Evolutionary conservation across 2,888 invertebrate genomes (phyloP).

Genomic region (Ceriagrion tenellum): DNA sequence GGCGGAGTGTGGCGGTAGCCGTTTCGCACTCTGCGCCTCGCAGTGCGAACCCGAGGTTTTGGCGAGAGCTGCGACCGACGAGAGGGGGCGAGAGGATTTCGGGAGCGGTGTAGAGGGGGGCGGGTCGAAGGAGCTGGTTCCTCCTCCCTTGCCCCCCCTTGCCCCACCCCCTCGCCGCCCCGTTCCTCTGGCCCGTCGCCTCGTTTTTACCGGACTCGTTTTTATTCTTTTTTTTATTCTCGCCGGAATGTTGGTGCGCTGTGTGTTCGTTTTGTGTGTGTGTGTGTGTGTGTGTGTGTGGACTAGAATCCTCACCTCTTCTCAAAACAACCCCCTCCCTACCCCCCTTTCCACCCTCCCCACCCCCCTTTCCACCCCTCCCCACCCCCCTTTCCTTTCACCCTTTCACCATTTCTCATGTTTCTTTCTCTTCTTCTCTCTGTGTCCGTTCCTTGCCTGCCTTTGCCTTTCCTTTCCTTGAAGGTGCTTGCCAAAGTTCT

Average conservation of each 20-base stretch:
- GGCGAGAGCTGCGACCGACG: neutral
- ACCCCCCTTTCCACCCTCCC: neutral
- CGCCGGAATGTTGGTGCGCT: slow-evolving; percentile 42
- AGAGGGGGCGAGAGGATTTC: neutral
- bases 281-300: neutral
- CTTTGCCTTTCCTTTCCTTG: too few relatives aligned
- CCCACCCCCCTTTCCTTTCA: neutral
- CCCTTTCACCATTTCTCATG: neutral
- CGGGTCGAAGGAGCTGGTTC: slow-evolving; percentile 58
- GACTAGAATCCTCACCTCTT: slow-evolving; percentile 53
- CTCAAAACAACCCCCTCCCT: slow-evolving; percentile 32
- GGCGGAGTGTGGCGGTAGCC: neutral
- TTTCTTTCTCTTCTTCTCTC: neutral
- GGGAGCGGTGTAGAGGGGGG: neutral
- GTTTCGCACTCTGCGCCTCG: neutral
- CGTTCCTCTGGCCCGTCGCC: slow-evolving; percentile 52
- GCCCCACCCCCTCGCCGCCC: slow-evolving; percentile 69
- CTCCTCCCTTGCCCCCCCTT: slow-evolving; percentile 70
- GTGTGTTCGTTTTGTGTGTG: neutral
- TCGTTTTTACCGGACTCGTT: neutral
- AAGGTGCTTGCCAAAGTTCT: too few relatives aligned
- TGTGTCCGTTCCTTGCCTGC: too few relatives aligned
- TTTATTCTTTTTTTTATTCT: slow-evolving; percentile 39
- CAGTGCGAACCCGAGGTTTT: neutral
- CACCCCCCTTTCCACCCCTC: neutral